These are phyloP conservation scores for Crossaster papposus DNA, from an alignment of 53 echinoderm and acorn worm genomes.

Conservation along the genomic window DNA sequence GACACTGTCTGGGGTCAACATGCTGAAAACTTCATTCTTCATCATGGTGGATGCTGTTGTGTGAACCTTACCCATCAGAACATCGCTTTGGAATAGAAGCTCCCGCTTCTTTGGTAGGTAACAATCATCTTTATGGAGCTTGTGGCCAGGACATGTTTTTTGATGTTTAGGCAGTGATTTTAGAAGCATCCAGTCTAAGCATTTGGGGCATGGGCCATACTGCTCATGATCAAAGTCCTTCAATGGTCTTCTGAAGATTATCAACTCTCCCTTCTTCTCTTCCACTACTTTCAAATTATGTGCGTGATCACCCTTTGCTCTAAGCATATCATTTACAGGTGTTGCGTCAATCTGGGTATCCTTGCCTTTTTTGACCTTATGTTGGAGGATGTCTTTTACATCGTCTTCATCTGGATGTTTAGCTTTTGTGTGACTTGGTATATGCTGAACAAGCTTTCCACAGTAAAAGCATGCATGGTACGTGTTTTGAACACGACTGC, in stretches of 20 bases:
- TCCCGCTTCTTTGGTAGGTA: constrained; percentile 18
- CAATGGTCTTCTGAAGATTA: neutral
- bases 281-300: constrained; percentile 18
- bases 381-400: neutral
- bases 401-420: constrained; percentile 4
- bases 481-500: constrained; percentile 29
- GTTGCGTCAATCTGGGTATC: neutral
- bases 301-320: neutral
- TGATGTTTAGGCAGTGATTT: constrained; percentile 1
- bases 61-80: neutral
- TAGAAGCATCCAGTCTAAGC: constrained; percentile 14
- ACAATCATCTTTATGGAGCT: neutral
- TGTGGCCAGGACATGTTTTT: constrained; percentile 10
- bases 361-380: neutral
- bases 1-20: constrained; percentile 15
- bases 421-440: constrained; percentile 6
- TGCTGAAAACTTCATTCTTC: constrained; percentile 24
- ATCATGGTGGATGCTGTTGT: neutral
- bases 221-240: neutral
- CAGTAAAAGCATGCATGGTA: constrained; percentile 18
- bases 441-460: constrained; percentile 28
- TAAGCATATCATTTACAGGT: no score
- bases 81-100: constrained; percentile 4
- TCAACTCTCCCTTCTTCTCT: neutral
- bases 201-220: constrained; percentile 12